Base-by-base conservation (phyloP, 2,888 invertebrate genomes). In the Pteria penguin region DNA sequence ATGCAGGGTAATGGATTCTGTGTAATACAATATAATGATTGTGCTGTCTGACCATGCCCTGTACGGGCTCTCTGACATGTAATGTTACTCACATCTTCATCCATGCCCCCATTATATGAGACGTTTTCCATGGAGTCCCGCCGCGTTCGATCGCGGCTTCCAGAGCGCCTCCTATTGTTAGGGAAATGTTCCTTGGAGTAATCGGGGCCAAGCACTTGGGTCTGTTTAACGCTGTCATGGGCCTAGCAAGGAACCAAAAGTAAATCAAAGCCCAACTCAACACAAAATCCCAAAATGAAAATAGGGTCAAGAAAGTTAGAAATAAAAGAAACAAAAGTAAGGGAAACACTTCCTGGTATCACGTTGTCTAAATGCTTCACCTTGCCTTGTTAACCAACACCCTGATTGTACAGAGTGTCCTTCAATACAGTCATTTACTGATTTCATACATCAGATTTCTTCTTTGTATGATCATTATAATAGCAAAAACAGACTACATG, bases 151-250 rank as follows among this genome's bases (percentile, higher is more conserved):
- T 92, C 92, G 80, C 91, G 89, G 82, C 95, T 94, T 95, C 95
- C 87, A 93, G 94, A 91, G 82, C 90, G 88, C 32, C 88, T 87
- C 70, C 88, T 82, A 83, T 88, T 90, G 84, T 89, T 89, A 60
- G 82, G 79, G 68, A 75, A 69, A 79, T 87, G 86, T 84, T 88
- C 87, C 84, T 84, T 89, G 78, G 83, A 81, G 85, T 81, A 89
- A 67, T 92, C 94, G 86, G 94, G 94, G 75, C 94, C 94, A 86
- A 96, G 93, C 84, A 96, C 94, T 91, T 97, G 96, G 74, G 97
- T 95, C 94, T 97, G 97, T 93, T 97, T 97, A 91, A 97, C 97
- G 91, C 97, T 95, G 94, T 97, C 97, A 94, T 97, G 94, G 82
- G 97, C 97, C 96, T 96, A 89, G 75, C 81, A 83, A 82, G 82